Evolutionary conservation across 1,140 invertebrate genomes (phyloP).

Genomic region (Aricia agestis): DNA sequence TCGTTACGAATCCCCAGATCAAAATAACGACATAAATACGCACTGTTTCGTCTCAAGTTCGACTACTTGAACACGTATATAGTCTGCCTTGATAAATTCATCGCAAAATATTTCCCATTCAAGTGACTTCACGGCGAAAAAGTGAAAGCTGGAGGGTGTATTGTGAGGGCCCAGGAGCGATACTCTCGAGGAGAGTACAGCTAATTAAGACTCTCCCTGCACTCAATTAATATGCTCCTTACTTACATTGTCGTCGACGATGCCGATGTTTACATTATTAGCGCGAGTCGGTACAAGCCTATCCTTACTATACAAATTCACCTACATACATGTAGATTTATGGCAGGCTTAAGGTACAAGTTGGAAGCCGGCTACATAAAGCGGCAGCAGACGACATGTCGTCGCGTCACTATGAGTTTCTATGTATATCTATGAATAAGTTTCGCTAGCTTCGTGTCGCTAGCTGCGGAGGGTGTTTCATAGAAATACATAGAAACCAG

Average conservation of each 20-base stretch:
- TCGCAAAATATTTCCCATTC: constrained; percentile 43
- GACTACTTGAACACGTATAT: neutral
- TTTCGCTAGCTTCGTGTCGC: too few species aligned
- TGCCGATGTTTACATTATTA: constrained; percentile 16
- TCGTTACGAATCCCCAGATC: too few species aligned
- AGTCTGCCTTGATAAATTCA: constrained; percentile 12
- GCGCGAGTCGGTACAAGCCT: neutral
- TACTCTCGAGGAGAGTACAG: constrained; percentile 40
- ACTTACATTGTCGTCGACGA: neutral
- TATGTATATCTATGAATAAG: too few species aligned
- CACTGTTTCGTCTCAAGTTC: neutral
- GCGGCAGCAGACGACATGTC: too few species aligned
- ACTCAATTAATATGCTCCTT: constrained; percentile 9
- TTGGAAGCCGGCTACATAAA: too few species aligned
- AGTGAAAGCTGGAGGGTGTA: constrained; percentile 48
- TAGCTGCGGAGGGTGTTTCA: too few species aligned
- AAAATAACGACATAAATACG: neutral
- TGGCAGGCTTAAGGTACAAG: too few species aligned
- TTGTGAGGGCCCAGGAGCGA: constrained; percentile 42
- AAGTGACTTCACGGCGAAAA: constrained; percentile 47
- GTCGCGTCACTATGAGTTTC: too few species aligned
- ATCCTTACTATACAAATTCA: neutral
- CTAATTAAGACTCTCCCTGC: constrained; percentile 32
- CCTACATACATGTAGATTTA: too few species aligned
- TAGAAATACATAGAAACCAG: too few species aligned